phyloP scores from a whole-genome alignment of 2,797 vertebrate genomes.

The Pogonophryne albipinna region DNA sequence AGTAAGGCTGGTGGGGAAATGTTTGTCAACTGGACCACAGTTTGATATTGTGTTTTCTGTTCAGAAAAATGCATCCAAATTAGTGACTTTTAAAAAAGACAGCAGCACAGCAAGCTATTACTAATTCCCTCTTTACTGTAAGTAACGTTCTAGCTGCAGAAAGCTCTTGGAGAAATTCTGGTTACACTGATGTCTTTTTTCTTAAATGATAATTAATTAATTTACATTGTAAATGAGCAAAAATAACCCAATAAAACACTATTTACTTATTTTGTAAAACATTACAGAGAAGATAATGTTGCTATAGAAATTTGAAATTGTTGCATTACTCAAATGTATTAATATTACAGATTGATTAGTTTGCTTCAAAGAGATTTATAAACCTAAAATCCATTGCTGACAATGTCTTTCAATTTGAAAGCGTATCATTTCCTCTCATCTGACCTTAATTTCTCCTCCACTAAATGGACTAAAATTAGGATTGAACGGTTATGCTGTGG shows the following conservation, averaged over 20 bases:
- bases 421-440: conserved; percentile 40
- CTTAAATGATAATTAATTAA: conserved; percentile 25
- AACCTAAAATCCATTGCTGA: neutral
- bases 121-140: conserved; percentile 19
- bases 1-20: conserved; percentile 14
- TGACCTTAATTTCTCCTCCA: conserved; percentile 11
- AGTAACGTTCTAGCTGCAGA: conserved; percentile 28
- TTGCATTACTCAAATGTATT: neutral
- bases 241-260: neutral
- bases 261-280: neutral
- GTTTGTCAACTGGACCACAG: conserved; percentile 23
- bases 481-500: conserved; percentile 47
- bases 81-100: conserved; percentile 6
- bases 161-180: conserved; percentile 32
- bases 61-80: conserved; percentile 37
- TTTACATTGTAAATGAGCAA: no score
- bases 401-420: conserved; percentile 1
- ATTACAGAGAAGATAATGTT: neutral
- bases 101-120: conserved; percentile 10
- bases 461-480: conserved; percentile 58
- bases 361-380: no score
- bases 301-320: neutral
- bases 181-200: conserved; percentile 23
- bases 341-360: neutral
- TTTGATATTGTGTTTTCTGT: conserved; percentile 35